Evolutionary conservation across 2,797 vertebrate genomes (phyloP).

Genomic region (Hydrolagus colliei): DNA sequence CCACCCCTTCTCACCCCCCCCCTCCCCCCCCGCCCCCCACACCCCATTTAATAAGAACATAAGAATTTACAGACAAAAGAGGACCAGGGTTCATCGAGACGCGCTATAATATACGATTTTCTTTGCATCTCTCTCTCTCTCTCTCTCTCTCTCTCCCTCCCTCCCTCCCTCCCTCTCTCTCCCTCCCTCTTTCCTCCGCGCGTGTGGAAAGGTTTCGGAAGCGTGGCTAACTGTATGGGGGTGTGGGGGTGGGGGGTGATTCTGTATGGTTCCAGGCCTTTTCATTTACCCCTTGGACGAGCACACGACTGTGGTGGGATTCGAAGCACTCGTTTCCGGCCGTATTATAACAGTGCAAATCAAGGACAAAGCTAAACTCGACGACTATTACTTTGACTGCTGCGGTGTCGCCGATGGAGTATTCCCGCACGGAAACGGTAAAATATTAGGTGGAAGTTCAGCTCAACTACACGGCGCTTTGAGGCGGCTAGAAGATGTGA

Average conservation of each 20-base stretch:
- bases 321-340: conserved; percentile 76
- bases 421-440: conserved; percentile 58
- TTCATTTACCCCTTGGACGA: conserved; percentile 90
- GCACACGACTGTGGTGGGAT: conserved; percentile 75
- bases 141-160: no score
- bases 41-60: background rate
- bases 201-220: background rate
- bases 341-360: conserved; percentile 81
- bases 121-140: background rate
- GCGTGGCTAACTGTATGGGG: background rate
- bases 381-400: conserved; percentile 58
- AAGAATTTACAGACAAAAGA: no score
- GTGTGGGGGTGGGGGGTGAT: background rate
- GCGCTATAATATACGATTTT: background rate
- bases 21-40: background rate
- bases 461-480: no score
- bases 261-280: conserved; percentile 60
- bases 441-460: conserved; percentile 40
- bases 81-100: background rate
- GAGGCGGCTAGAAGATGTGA: no score
- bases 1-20: no score
- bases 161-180: no score
- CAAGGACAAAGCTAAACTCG: conserved; percentile 85
- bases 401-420: conserved; percentile 52
- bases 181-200: background rate